phyloP scores from a whole-genome alignment of 1,140 invertebrate species.

The Metopolophium dirhodum region DNA sequence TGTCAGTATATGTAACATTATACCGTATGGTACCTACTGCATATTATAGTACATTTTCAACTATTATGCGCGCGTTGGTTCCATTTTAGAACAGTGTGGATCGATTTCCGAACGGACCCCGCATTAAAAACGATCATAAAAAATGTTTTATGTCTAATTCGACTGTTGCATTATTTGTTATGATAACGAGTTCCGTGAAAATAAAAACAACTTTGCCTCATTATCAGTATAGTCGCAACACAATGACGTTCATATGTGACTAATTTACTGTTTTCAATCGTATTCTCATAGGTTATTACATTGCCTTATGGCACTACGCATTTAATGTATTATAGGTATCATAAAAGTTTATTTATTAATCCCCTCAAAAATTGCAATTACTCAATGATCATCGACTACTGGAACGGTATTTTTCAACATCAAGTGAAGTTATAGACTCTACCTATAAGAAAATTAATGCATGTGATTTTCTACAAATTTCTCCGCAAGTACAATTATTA shows the following conservation, averaged over 20 bases:
- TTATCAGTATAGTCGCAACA: not conserved
- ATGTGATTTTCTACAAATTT: not conserved
- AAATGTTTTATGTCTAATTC: constrained; percentile 14
- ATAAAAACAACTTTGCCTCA: constrained; percentile 13
- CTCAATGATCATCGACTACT: not conserved
- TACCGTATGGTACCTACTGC: constrained; percentile 23
- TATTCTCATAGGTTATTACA: not conserved
- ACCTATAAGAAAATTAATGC: no score
- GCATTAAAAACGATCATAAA: constrained; percentile 30
- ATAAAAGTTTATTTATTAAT: not conserved
- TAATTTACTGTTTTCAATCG: constrained; percentile 17
- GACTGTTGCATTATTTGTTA: not conserved
- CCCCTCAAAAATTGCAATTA: not conserved
- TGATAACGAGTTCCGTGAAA: not conserved
- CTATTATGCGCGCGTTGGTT: not conserved
- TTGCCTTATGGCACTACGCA: not conserved
- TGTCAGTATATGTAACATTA: constrained; percentile 27
- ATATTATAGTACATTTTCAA: not conserved
- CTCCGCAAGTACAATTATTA: no score
- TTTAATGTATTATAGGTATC: not conserved
- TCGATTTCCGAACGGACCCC: constrained; percentile 4
- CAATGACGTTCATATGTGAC: not conserved
- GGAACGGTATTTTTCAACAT: not conserved
- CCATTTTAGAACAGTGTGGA: constrained; percentile 13
- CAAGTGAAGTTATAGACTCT: no score